These are phyloP conservation scores for Eidolon helvum DNA, from an alignment of 2,113 vertebrate species.

Conservation along the genomic window DNA sequence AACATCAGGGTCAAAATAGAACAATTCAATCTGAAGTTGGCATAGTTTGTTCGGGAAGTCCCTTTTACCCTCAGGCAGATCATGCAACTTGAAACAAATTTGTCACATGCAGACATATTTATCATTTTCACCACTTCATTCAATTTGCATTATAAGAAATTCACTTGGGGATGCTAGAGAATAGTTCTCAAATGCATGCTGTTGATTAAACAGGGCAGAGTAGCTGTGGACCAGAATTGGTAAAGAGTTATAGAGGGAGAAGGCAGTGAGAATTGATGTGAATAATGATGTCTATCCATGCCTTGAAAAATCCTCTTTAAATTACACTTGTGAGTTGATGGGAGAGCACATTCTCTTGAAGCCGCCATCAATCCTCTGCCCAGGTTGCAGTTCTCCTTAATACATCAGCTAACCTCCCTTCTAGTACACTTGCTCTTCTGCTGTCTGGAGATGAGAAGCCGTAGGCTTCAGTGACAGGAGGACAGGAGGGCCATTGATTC, in stretches of 20 bases:
- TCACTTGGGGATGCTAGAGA: conserved; percentile 64
- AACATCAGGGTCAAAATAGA: conserved; percentile 15
- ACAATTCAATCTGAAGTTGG: conserved; percentile 32
- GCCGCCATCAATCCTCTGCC: conserved; percentile 66
- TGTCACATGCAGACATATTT: conserved; percentile 58
- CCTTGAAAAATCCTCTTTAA: conserved; percentile 75
- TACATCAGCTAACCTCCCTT: conserved; percentile 40
- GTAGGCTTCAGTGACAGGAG: conserved; percentile 6
- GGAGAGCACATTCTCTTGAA: conserved; percentile 63
- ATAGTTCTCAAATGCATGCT: conserved; percentile 54
- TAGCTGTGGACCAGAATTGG: conserved; percentile 63
- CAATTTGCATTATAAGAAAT: conserved; percentile 70
- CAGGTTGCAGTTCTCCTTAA: conserved; percentile 44
- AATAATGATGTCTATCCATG: conserved; percentile 72
- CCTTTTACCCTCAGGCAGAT: conserved; percentile 49
- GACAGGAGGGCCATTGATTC: conserved; percentile 27
- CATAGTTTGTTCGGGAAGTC: conserved; percentile 34
- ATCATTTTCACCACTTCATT: conserved; percentile 73
- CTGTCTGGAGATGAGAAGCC: neutral
- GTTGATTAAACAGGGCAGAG: conserved; percentile 74
- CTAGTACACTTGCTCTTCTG: neutral
- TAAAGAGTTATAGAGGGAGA: conserved; percentile 62
- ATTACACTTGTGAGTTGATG: conserved; percentile 73
- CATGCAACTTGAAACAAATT: conserved; percentile 51
- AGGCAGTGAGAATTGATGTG: conserved; percentile 61